Conservation (phyloP, 1,140 invertebrate species). For the Drosophila chauvacae region DNA sequence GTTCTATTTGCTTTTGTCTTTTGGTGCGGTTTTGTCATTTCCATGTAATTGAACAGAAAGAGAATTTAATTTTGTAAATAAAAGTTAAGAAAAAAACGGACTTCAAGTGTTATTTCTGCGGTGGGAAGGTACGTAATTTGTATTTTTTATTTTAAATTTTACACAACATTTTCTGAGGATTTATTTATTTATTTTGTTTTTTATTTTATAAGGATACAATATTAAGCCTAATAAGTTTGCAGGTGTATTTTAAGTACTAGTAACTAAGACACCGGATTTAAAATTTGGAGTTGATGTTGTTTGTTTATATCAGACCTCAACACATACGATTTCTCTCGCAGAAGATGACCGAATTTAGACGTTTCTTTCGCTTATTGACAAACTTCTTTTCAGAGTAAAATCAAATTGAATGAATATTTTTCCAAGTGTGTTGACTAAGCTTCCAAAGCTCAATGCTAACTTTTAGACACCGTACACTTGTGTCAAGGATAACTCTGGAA, state of each 20-base stretch:
- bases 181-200: too few relatives aligned
- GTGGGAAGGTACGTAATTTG: neutral
- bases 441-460: neutral
- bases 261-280: too few relatives aligned
- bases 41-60: conserved; percentile 58
- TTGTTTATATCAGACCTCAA: too few relatives aligned
- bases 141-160: neutral
- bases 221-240: too few relatives aligned
- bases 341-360: too few relatives aligned
- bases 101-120: neutral
- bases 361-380: too few relatives aligned
- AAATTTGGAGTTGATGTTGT: too few relatives aligned
- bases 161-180: too few relatives aligned
- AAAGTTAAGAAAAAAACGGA: conserved; percentile 76
- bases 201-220: too few relatives aligned
- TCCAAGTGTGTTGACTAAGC: neutral
- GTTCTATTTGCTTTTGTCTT: conserved; percentile 38
- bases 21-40: conserved; percentile 58
- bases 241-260: too few relatives aligned
- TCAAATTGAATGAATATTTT: neutral
- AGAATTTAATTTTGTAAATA: conserved; percentile 79
- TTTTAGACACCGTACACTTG: neutral
- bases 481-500: neutral
- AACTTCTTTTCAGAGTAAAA: neutral
- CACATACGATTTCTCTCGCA: too few relatives aligned